Conservation (phyloP, 2,888 invertebrate genomes). For the Podabrus alpinus region DNA sequence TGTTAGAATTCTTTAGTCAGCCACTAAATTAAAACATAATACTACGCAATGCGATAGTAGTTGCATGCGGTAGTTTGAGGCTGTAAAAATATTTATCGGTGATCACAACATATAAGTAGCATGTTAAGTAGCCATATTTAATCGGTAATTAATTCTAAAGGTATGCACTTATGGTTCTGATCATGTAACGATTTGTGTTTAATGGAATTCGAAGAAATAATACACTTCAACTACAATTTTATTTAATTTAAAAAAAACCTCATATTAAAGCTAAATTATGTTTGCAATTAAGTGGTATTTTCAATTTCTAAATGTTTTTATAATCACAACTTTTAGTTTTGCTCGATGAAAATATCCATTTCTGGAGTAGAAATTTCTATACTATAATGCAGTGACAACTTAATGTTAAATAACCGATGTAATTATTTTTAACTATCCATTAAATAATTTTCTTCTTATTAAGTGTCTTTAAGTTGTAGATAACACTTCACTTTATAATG, state of each 20-base stretch:
- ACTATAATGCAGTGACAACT: background rate
- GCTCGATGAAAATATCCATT: conserved; percentile 12
- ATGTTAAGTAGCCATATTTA: conserved; percentile 47
- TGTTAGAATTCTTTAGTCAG: conserved; percentile 17
- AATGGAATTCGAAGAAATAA: conserved; percentile 29
- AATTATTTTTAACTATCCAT: conserved; percentile 20
- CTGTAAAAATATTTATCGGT: conserved; percentile 43
- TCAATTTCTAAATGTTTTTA: conserved; percentile 4
- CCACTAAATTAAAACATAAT: conserved; percentile 37
- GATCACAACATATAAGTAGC: conserved; percentile 44
- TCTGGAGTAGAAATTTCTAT: conserved; percentile 10
- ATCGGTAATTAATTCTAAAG: conserved; percentile 43
- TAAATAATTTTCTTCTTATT: conserved; percentile 7
- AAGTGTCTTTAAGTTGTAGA: background rate
- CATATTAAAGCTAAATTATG: conserved; percentile 12
- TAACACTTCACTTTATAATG: background rate
- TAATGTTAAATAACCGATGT: conserved; percentile 11
- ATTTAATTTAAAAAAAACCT: background rate
- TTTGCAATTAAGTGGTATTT: conserved; percentile 7
- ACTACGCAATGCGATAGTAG: conserved; percentile 33
- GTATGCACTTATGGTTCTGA: conserved; percentile 35
- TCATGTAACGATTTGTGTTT: conserved; percentile 38
- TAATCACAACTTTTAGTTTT: background rate
- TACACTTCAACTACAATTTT: conserved; percentile 17
- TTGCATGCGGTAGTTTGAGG: conserved; percentile 35